Evolutionary conservation across 2,113 vertebrate species (phyloP).

Genomic region (Cephalopterus ornatus): DNA sequence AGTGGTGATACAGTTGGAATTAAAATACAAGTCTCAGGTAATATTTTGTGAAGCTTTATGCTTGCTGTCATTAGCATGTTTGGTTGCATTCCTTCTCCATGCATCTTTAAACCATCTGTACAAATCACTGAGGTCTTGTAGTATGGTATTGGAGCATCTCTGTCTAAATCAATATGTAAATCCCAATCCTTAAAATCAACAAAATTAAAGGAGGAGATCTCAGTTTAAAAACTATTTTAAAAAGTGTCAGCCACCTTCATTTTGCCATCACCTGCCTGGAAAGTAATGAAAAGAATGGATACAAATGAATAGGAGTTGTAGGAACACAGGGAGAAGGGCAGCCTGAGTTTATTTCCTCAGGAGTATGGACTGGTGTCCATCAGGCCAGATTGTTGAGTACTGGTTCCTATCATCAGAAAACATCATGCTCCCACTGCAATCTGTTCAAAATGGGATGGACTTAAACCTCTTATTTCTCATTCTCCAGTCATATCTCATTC

Average conservation of each 20-base stretch:
- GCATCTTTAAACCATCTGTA: background rate
- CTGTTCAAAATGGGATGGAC: background rate
- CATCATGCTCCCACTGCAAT: background rate
- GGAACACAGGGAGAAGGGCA: background rate
- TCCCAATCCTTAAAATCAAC: background rate
- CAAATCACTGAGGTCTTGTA: background rate
- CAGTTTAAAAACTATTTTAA: background rate
- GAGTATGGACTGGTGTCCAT: background rate
- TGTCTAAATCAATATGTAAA: background rate
- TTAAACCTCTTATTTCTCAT: background rate
- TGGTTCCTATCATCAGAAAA: background rate
- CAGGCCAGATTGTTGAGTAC: background rate
- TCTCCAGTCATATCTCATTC: background rate
- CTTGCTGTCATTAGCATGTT: background rate
- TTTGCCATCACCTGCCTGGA: background rate
- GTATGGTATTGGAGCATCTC: background rate
- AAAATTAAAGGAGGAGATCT: background rate
- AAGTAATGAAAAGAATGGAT: background rate
- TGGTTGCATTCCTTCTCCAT: background rate
- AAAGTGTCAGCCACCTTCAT: background rate
- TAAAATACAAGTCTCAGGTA: background rate
- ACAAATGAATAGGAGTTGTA: background rate
- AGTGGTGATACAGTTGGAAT: background rate
- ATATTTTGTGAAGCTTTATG: background rate
- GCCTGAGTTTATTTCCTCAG: background rate